These are phyloP conservation scores for Drosophila pseudoobscura DNA, from an alignment of 1,140 invertebrate species.

Conservation along the genomic window DNA sequence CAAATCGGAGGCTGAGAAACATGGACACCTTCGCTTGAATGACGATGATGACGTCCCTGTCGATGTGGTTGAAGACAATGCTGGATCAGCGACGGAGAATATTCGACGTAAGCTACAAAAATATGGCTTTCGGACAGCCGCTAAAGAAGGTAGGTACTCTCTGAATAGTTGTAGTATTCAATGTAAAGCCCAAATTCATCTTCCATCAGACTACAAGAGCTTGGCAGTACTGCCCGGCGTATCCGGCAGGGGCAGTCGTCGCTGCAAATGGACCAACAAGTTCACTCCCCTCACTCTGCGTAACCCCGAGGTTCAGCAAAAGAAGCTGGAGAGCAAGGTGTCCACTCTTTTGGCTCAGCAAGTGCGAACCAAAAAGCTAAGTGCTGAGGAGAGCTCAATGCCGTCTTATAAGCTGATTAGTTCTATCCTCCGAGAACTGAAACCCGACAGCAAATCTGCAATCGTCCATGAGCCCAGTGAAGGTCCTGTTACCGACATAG, in stretches of 20 bases:
- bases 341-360: slow-evolving; percentile 50
- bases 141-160: slow-evolving; percentile 54
- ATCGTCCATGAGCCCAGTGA: slow-evolving; percentile 33
- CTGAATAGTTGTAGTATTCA: background rate
- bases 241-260: slow-evolving; percentile 30
- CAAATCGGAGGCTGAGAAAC: slow-evolving; percentile 69
- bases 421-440: slow-evolving; percentile 3
- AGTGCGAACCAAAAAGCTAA: slow-evolving; percentile 30
- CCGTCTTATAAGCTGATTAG: slow-evolving; percentile 44
- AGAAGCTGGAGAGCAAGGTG: slow-evolving; percentile 57
- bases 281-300: slow-evolving; percentile 74
- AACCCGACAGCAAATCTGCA: slow-evolving; percentile 1
- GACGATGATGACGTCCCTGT: slow-evolving; percentile 45
- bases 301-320: slow-evolving; percentile 51
- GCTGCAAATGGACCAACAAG: slow-evolving; percentile 72
- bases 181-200: background rate
- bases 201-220: slow-evolving; percentile 60
- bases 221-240: slow-evolving; percentile 30
- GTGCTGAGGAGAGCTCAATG: background rate
- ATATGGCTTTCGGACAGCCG: slow-evolving; percentile 71
- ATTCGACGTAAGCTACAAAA: slow-evolving; percentile 60
- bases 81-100: slow-evolving; percentile 33
- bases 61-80: slow-evolving; percentile 31
- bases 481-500: slow-evolving; percentile 22
- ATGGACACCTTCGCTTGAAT: slow-evolving; percentile 24